phyloP scores from a whole-genome alignment of 2,113 vertebrate species.

The Charadrius vociferus region DNA sequence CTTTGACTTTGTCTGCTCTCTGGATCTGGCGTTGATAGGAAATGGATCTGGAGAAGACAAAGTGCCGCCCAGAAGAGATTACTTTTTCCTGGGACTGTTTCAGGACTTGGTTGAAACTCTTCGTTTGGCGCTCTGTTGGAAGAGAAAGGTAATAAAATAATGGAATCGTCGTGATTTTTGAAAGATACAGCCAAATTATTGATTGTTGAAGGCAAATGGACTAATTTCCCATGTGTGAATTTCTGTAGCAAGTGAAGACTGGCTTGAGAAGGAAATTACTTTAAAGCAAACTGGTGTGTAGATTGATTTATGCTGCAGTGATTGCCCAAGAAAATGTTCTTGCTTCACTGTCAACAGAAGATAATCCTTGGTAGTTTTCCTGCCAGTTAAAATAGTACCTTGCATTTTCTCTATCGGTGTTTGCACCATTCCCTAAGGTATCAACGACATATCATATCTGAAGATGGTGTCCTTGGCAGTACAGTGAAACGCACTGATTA shows the following conservation, averaged over 20 bases:
- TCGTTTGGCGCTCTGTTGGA: neutral
- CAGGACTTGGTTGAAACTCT: neutral
- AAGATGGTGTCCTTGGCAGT: neutral
- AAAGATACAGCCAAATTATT: neutral
- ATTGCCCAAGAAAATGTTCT: neutral
- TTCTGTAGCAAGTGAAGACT: neutral
- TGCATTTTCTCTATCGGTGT: neutral
- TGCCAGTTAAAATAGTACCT: neutral
- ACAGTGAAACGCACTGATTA: neutral
- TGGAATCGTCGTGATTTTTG: neutral
- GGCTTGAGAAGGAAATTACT: neutral
- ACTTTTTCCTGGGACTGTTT: neutral
- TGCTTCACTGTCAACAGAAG: neutral
- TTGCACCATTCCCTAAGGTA: neutral
- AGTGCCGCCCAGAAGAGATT: neutral
- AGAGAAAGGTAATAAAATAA: neutral
- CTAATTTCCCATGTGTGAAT: neutral
- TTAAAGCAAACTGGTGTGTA: neutral
- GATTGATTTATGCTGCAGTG: neutral
- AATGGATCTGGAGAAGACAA: neutral
- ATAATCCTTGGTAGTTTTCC: neutral
- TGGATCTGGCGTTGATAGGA: neutral
- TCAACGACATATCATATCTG: neutral
- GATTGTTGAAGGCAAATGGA: neutral
- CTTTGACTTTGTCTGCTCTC: neutral